A percentile compares a stretch with the other conserved stretches of the same genome.
These are phyloP conservation scores for Acanthiza pusilla DNA, from an alignment of 2,797 vertebrate genomes.

Conservation along the genomic window DNA sequence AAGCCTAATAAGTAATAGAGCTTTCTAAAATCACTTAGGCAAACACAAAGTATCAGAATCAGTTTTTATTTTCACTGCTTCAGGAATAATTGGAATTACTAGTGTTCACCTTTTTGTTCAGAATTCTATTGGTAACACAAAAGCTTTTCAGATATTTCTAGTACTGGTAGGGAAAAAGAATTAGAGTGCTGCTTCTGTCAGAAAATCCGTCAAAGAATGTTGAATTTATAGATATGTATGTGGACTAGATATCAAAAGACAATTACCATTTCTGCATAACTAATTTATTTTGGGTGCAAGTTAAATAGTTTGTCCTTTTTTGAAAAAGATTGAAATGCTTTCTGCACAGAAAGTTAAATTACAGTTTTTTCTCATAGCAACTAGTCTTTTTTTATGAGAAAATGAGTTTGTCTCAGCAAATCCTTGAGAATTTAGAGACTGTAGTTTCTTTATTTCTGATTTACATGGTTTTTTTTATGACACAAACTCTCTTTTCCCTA, in stretches of 20 bases:
- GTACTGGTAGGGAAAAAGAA: background rate
- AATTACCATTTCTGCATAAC: background rate
- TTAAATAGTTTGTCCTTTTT: background rate
- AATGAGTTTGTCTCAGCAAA: background rate
- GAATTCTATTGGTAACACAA: background rate
- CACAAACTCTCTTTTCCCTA: background rate
- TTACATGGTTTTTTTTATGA: background rate
- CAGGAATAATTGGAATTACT: background rate
- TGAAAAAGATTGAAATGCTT: background rate
- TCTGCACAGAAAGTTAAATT: background rate
- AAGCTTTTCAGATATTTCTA: background rate
- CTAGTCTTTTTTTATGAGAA: background rate
- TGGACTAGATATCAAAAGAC: background rate
- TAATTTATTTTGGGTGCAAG: background rate
- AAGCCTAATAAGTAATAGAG: background rate
- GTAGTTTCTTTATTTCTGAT: background rate
- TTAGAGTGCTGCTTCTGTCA: background rate
- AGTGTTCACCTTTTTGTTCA: background rate
- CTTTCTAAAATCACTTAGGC: background rate
- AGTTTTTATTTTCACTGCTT: background rate
- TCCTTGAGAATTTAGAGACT: background rate
- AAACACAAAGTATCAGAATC: background rate
- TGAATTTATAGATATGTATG: rapidly evolving
- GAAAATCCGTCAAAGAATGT: background rate
- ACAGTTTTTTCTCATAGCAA: background rate